Evolutionary conservation across 2,888 invertebrate species (phyloP).

Genomic region (Antheraea assamensis): DNA sequence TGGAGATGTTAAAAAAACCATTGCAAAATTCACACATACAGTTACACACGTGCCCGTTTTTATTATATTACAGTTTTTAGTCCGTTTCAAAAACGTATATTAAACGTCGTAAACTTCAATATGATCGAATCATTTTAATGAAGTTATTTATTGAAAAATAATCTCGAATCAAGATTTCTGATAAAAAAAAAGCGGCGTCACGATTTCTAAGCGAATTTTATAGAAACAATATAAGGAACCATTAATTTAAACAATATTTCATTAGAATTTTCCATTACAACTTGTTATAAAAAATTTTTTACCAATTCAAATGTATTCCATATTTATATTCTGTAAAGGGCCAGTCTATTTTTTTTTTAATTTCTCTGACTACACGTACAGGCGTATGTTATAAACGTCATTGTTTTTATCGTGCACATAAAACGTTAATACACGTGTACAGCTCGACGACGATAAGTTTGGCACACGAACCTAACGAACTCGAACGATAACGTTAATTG

Average conservation of each 20-base stretch:
- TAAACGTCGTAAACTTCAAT: too few relatives aligned
- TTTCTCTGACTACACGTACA: not conserved
- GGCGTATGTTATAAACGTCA: not conserved
- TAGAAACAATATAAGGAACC: not conserved
- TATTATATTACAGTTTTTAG: too few relatives aligned
- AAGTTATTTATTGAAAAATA: too few relatives aligned
- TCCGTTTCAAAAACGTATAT: too few relatives aligned
- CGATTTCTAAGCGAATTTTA: not conserved
- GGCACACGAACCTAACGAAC: slow-evolving; percentile 55
- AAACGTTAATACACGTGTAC: not conserved
- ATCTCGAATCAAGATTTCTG: too few relatives aligned
- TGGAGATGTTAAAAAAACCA: not conserved
- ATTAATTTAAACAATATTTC: not conserved
- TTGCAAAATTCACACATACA: not conserved
- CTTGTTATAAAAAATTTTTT: not conserved
- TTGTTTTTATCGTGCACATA: not conserved
- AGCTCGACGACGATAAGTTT: slow-evolving; percentile 38
- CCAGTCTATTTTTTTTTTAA: not conserved
- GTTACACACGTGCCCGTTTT: too few relatives aligned
- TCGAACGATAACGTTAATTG: slow-evolving; percentile 30
- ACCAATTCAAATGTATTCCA: not conserved
- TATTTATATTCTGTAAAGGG: too few relatives aligned
- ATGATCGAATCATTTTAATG: too few relatives aligned
- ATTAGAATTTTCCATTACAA: not conserved
- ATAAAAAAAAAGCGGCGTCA: not conserved